Conservation (phyloP, 1,140 invertebrate species). For the Brachionus rotundiformis region DNA sequence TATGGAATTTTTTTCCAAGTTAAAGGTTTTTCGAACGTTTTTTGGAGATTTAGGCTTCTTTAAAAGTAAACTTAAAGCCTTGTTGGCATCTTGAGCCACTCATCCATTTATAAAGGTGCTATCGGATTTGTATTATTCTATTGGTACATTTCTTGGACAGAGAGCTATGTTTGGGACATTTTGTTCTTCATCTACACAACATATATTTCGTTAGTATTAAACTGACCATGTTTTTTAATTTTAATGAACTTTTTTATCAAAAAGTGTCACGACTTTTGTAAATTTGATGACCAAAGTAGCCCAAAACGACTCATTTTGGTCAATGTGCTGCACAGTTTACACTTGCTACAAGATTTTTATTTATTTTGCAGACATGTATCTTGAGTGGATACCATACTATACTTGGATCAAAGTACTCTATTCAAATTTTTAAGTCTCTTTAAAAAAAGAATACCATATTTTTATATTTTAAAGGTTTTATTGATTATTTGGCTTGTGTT, state of each 20-base stretch:
- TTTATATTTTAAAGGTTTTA: slow-evolving; percentile 76
- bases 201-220: background rate
- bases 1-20: background rate
- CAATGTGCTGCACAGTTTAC: background rate
- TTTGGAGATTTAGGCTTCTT: background rate
- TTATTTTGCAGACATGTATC: background rate
- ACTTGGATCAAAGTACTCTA: slow-evolving; percentile 80
- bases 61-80: background rate
- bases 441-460: slow-evolving; percentile 72
- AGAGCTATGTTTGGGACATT: background rate
- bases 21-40: background rate
- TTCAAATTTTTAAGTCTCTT: slow-evolving; percentile 81
- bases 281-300: background rate
- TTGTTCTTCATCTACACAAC: background rate
- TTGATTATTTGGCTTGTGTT: slow-evolving; percentile 91
- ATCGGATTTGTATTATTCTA: background rate
- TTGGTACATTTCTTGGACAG: background rate
- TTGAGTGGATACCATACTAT: background rate
- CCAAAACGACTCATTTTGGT: background rate
- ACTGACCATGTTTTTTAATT: background rate
- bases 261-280: background rate
- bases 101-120: background rate
- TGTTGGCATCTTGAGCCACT: too few relatives aligned
- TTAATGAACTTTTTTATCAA: background rate
- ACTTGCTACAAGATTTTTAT: background rate